Conservation (phyloP, 2,113 vertebrate genomes). For the Lampris megalopsis region DNA sequence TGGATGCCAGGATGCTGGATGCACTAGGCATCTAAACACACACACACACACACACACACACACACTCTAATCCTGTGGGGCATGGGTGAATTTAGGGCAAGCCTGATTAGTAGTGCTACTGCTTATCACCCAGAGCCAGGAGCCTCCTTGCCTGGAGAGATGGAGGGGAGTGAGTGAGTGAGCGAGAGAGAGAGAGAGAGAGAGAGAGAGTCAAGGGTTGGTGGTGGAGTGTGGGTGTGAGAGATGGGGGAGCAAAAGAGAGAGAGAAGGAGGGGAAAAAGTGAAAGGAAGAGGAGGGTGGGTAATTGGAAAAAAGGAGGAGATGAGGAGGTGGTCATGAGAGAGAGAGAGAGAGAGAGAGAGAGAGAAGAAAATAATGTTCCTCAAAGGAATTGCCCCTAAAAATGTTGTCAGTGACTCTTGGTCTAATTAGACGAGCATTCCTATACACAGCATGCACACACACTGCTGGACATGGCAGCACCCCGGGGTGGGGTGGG, state of each 20-base stretch:
- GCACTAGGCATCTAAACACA: constrained; percentile 45
- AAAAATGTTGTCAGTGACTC: too few relatives aligned
- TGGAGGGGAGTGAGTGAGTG: constrained; percentile 1
- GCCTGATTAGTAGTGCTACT: constrained; percentile 80
- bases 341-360: constrained; percentile 23
- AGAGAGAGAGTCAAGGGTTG: background rate
- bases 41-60: constrained; percentile 31
- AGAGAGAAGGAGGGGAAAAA: constrained; percentile 32
- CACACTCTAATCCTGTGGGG: constrained; percentile 77
- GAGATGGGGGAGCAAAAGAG: background rate
- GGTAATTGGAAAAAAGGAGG: background rate
- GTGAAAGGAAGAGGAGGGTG: constrained; percentile 10
- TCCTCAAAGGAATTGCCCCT: background rate
- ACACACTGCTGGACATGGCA: background rate
- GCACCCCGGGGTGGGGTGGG: background rate
- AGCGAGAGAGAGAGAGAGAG: background rate
- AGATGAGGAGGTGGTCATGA: background rate
- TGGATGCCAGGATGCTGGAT: constrained; percentile 34
- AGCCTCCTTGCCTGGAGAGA: constrained; percentile 30
- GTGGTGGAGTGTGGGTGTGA: constrained; percentile 6
- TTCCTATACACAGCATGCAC: background rate
- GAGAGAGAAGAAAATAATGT: constrained; percentile 5
- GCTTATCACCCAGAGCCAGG: constrained; percentile 78
- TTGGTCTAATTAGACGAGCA: too few relatives aligned
- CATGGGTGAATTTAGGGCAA: constrained; percentile 83